Evolutionary conservation across 2,797 vertebrate genomes (phyloP), one percentile per base, ranked within the genome.

Genomic region (Parauchenoglanis ngamensis): DNA sequence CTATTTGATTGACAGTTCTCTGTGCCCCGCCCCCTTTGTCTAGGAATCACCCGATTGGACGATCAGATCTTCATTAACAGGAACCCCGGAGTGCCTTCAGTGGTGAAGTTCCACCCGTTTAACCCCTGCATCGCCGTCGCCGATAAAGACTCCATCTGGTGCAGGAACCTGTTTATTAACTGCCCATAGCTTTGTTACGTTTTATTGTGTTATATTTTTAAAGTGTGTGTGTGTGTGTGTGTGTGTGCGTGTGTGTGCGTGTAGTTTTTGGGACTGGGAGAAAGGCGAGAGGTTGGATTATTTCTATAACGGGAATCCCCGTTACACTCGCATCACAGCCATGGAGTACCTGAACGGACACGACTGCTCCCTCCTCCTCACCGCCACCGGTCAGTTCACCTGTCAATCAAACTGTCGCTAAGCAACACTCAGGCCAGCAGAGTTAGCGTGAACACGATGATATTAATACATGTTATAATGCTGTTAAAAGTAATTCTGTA

Each of bases 61-160:
- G 98, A 99, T 94, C 98, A 99, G 95, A 99, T 99, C 92, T 99
- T 99, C 94, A 98, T 99, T 92, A 99, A 99, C 95, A 95, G 98
- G 86, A 99, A 99, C 93, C 98, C 98, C 0, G 98, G 98, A 0
- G 97, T 99, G 1, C 98, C 98, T 31, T 98, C 98, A 0, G 98
- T 99, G 86, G 98, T 99, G 86, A 99, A 98, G 91, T 99, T 99
- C 91, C 98, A 99, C 89, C 98, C 98, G 3, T 99, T 98, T 91
- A 98, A 98, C 0, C 97, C 98, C 4, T 99, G 97, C 89, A 97
- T 99, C 23, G 98, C 98, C 0, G 98, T 99, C 19, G 98, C 98
- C 0, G 98, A 99, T 93, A 99, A 98, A 87, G 98, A 99, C 95
- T 99, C 98, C 94, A 99, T 98, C 94, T 99, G 98, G 97, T 99